phyloP scores from a whole-genome alignment of 2,113 vertebrate genomes.

The Myiopsitta monachus region DNA sequence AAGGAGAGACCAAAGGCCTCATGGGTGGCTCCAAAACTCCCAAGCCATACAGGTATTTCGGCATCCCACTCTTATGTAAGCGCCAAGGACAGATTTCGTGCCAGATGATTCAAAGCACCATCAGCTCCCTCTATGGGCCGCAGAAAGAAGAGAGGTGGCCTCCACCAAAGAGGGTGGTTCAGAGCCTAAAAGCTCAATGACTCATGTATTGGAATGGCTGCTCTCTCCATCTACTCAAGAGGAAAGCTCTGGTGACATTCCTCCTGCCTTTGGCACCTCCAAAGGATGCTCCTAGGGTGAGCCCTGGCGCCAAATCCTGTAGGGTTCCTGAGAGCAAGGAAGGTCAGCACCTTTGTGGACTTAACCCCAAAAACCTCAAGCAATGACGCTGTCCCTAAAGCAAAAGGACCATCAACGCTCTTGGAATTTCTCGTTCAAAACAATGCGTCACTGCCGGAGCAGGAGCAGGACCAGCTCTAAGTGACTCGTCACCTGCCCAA shows the following conservation, averaged over 20 bases:
- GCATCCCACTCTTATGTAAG: background rate
- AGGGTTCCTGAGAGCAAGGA: background rate
- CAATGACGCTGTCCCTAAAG: background rate
- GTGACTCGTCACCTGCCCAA: constrained; percentile 23
- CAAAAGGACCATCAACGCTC: background rate
- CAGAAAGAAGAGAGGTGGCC: background rate
- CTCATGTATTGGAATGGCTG: background rate
- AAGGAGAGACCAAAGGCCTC: background rate
- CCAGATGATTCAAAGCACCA: background rate
- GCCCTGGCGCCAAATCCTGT: background rate
- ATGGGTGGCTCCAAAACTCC: background rate
- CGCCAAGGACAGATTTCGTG: background rate
- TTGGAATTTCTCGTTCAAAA: constrained; percentile 54
- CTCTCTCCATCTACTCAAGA: background rate
- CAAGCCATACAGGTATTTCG: background rate
- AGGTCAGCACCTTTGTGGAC: background rate
- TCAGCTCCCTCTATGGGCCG: constrained; percentile 58
- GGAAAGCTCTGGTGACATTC: background rate
- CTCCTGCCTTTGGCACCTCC: background rate
- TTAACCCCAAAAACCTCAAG: constrained; percentile 45
- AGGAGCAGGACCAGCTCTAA: background rate
- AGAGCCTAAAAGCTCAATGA: background rate
- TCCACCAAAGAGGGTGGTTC: background rate
- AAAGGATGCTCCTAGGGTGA: background rate
- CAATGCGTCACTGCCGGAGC: constrained; percentile 8